Evolutionary conservation across 2,888 invertebrate species (phyloP).

Genomic region (Anaspis maculata): DNA sequence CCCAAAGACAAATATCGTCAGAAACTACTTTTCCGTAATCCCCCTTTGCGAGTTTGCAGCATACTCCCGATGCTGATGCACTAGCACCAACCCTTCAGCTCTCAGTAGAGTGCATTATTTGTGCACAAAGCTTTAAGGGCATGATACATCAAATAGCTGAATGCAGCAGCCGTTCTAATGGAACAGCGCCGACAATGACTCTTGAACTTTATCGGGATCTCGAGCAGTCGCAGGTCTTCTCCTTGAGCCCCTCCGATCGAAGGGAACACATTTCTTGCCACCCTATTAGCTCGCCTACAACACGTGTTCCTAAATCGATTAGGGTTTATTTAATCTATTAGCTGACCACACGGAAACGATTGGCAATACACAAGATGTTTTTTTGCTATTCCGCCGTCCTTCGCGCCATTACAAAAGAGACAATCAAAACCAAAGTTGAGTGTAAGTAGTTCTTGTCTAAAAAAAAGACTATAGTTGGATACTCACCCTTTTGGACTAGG

Average conservation of each 20-base stretch:
- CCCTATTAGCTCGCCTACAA: constrained; percentile 19
- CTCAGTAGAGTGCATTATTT: constrained; percentile 10
- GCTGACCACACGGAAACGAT: constrained; percentile 10
- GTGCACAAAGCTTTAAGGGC: constrained; percentile 6
- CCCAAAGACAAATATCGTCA: constrained; percentile 20
- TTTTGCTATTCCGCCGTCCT: too few species aligned
- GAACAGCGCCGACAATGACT: constrained; percentile 12
- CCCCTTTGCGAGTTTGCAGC: constrained; percentile 5
- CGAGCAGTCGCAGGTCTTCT: too few species aligned
- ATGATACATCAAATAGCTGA: constrained; percentile 11
- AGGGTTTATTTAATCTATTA: constrained; percentile 21
- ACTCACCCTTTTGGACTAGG: too few species aligned
- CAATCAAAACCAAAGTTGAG: too few species aligned
- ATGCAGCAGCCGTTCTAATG: constrained; percentile 5
- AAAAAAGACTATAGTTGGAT: too few species aligned
- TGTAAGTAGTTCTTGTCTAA: too few species aligned
- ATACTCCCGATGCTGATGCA: constrained; percentile 1
- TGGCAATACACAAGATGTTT: too few species aligned
- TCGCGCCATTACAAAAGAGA: too few species aligned
- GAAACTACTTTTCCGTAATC: constrained; percentile 18
- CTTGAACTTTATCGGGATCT: constrained; percentile 13
- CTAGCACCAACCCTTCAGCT: too few species aligned
- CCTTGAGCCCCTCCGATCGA: constrained; percentile 3
- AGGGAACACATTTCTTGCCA: constrained; percentile 13
- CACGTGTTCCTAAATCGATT: constrained; percentile 20